Conservation (phyloP, 2,797 vertebrate species). For the Silurus lanzhouensis region DNA sequence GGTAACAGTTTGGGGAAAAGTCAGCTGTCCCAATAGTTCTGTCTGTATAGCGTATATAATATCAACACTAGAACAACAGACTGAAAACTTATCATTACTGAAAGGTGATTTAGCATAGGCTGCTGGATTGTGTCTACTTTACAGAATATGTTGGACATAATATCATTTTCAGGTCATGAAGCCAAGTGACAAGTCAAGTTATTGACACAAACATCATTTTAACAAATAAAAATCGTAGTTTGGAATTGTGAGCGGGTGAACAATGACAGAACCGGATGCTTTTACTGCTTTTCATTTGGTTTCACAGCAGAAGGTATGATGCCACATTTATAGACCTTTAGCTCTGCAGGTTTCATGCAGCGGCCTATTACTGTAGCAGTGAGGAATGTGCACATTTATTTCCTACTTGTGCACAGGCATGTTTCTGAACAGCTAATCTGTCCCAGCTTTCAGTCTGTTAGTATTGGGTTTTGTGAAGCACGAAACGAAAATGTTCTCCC, state of each 20-base stretch:
- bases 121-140: not conserved
- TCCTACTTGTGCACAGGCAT: slow-evolving; percentile 28
- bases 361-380: slow-evolving; percentile 26
- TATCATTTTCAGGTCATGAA: not conserved
- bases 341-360: slow-evolving; percentile 15
- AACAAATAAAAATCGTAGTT: not conserved
- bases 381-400: slow-evolving; percentile 42
- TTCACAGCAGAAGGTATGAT: slow-evolving; percentile 23
- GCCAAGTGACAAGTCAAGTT: not conserved
- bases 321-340: not conserved
- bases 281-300: not conserved
- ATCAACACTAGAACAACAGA: not conserved
- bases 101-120: not conserved
- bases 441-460: slow-evolving; percentile 6
- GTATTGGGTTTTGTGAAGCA: not conserved
- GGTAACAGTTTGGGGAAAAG: not conserved
- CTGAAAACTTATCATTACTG: not conserved
- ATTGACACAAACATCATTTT: not conserved
- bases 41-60: not conserved
- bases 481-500: not conserved
- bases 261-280: not conserved
- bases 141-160: not conserved
- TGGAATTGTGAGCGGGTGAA: not conserved
- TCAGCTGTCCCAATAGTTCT: not conserved
- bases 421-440: slow-evolving; percentile 33